Percentiles rank a stretch among this genome's conserved stretches.
These are phyloP conservation scores for Takifugu rubripes DNA, from an alignment of 2,797 vertebrate genomes.

Conservation along the genomic window DNA sequence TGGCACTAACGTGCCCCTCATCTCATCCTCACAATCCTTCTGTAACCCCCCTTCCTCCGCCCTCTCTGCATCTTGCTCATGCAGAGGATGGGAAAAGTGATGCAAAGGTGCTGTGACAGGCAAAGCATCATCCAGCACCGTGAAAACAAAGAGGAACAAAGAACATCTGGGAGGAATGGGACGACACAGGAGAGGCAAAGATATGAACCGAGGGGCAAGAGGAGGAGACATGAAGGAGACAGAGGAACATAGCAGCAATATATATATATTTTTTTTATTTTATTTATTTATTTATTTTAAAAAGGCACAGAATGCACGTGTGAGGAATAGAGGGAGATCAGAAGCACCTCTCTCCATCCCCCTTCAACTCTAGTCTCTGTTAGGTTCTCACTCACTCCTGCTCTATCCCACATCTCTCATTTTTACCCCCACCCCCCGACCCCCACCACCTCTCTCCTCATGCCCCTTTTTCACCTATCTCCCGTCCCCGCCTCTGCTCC, in stretches of 20 bases:
- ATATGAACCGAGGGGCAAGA: slow-evolving; percentile 29
- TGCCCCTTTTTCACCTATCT: slow-evolving; percentile 57
- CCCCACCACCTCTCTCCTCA: slow-evolving; percentile 16
- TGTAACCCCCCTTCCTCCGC: slow-evolving; percentile 17
- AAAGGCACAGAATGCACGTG: slow-evolving; percentile 32
- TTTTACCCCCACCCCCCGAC: slow-evolving; percentile 24
- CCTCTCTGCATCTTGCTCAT: slow-evolving; percentile 16
- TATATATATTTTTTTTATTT: too few relatives aligned
- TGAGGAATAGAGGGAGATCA: slow-evolving; percentile 30
- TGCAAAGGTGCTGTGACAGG: slow-evolving; percentile 87
- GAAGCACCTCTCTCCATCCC: slow-evolving; percentile 35
- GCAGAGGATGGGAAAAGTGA: slow-evolving; percentile 75
- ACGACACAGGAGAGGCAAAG: slow-evolving; percentile 30
- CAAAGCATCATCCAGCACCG: slow-evolving; percentile 78
- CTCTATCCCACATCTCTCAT: slow-evolving; percentile 56
- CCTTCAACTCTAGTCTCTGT: slow-evolving; percentile 56
- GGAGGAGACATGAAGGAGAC: slow-evolving; percentile 14
- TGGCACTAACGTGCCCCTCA: slow-evolving; percentile 17
- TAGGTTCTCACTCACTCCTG: slow-evolving; percentile 70
- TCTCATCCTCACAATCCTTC: slow-evolving; percentile 16
- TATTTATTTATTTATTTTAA: slow-evolving; percentile 8
- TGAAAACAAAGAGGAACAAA: slow-evolving; percentile 55
- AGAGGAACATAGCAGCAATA: slow-evolving; percentile 12
- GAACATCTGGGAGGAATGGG: slow-evolving; percentile 39
- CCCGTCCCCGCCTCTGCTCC: slow-evolving; percentile 50